phyloP scores from a whole-genome alignment of 2,888 invertebrate genomes.

The Yponomeuta sedellus region DNA sequence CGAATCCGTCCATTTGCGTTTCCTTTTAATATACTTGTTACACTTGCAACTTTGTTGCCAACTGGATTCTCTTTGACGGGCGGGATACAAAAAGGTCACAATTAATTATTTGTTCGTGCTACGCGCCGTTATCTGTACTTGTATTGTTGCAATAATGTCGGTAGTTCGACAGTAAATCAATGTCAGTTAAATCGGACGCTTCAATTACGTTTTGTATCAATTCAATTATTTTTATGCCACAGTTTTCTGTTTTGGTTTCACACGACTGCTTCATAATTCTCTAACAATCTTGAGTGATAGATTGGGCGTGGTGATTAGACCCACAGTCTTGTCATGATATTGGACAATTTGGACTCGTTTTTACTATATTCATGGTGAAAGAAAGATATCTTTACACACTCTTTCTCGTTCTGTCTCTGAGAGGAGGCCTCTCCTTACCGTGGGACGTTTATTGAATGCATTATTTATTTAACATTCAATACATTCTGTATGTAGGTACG shows the following conservation, averaged over 20 bases:
- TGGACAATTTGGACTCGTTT: no score
- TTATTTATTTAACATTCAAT: no score
- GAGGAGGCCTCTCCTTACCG: no score
- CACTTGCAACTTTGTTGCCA: not conserved
- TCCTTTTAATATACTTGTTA: not conserved
- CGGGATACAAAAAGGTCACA: not conserved
- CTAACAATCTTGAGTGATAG: no score
- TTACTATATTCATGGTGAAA: no score
- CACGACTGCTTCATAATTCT: not conserved
- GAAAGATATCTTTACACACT: no score
- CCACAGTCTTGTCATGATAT: no score
- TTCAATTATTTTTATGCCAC: not conserved
- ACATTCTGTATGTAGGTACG: no score
- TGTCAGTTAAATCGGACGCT: not conserved
- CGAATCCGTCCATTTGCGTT: not conserved
- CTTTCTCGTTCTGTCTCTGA: no score
- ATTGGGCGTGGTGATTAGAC: no score
- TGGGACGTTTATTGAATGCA: no score
- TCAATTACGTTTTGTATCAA: conserved; percentile 1
- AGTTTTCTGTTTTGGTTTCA: not conserved
- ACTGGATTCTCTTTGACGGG: not conserved
- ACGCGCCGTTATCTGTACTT: not conserved
- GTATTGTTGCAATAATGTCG: not conserved
- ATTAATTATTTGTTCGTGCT: not conserved
- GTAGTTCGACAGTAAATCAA: not conserved